Conservation (phyloP, 1,140 invertebrate species). For the Macrosteles quadrilineatus region DNA sequence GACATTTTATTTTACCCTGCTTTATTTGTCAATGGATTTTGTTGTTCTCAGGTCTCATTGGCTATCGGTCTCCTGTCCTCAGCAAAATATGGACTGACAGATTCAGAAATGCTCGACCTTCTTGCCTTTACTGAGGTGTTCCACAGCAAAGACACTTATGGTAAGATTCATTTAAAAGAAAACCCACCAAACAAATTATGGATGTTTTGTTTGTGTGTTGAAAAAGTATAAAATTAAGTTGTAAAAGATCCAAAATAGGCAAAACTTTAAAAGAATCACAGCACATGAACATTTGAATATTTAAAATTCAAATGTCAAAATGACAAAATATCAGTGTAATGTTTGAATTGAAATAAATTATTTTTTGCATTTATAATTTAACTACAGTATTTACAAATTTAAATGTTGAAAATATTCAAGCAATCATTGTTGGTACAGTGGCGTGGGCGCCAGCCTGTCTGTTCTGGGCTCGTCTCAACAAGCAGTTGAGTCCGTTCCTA, state of each 20-base stretch:
- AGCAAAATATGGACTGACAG: constrained; percentile 68
- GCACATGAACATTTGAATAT: too few species aligned
- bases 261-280: too few species aligned
- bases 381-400: background rate
- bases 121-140: constrained; percentile 69
- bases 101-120: constrained; percentile 73
- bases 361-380: too few species aligned
- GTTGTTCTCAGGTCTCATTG: constrained; percentile 52
- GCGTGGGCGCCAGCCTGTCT: constrained; percentile 65
- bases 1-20: constrained; percentile 5
- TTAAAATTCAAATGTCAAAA: too few species aligned
- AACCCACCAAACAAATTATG: too few species aligned
- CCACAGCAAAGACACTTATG: constrained; percentile 56
- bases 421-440: constrained; percentile 49
- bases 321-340: too few species aligned
- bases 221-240: too few species aligned
- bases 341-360: too few species aligned
- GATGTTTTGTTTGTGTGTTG: too few species aligned
- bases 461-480: constrained; percentile 66
- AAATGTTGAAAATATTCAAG: background rate
- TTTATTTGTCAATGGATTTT: constrained; percentile 4
- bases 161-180: too few species aligned
- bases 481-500: constrained; percentile 65
- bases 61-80: constrained; percentile 68
- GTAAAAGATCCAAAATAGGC: too few species aligned